Conservation (phyloP, 1,140 invertebrate species). For the Teleopsis dalmanni region DNA sequence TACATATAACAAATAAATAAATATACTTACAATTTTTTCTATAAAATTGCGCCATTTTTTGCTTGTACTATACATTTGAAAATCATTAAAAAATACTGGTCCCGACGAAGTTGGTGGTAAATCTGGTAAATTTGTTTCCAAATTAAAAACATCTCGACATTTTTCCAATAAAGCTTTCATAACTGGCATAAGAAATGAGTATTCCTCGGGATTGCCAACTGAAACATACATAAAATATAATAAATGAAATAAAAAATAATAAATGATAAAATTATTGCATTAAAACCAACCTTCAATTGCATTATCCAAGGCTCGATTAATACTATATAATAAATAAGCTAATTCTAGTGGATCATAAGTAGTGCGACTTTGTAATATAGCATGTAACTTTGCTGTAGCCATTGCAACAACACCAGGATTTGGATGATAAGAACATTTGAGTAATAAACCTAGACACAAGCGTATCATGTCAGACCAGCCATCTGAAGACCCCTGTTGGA, state of each 20-base stretch:
- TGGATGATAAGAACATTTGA: constrained; percentile 50
- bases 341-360: constrained; percentile 50
- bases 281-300: constrained; percentile 41
- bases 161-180: constrained; percentile 58
- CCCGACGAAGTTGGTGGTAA: constrained; percentile 49
- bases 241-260: background rate
- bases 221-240: constrained; percentile 11
- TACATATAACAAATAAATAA: background rate
- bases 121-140: constrained; percentile 49
- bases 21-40: constrained; percentile 48
- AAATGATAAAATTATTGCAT: background rate
- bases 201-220: constrained; percentile 52
- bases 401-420: constrained; percentile 53
- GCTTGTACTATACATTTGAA: constrained; percentile 51
- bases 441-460: constrained; percentile 44
- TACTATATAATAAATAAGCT: constrained; percentile 48
- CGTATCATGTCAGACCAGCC: constrained; percentile 56
- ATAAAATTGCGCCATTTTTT: constrained; percentile 56
- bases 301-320: constrained; percentile 43
- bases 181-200: constrained; percentile 57
- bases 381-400: constrained; percentile 55
- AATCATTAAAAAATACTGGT: constrained; percentile 56
- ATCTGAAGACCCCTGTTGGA: constrained; percentile 47
- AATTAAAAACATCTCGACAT: constrained; percentile 46
- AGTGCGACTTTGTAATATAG: constrained; percentile 51